These are phyloP conservation scores for Enteromius argenteus DNA, from an alignment of 2,797 vertebrate species.

Conservation along the genomic window DNA sequence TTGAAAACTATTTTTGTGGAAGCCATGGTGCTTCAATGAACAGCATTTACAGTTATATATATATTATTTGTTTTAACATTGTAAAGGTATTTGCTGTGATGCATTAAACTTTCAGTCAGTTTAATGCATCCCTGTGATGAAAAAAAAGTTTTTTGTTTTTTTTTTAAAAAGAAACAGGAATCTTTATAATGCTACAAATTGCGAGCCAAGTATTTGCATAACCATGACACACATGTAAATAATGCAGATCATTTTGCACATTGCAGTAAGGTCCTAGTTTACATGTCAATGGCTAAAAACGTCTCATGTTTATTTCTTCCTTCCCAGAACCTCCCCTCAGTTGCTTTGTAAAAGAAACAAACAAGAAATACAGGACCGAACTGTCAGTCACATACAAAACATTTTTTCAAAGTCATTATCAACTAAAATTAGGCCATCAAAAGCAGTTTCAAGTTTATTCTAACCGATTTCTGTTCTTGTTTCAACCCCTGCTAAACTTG, in stretches of 20 bases:
- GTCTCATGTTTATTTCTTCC: background rate
- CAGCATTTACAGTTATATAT: background rate
- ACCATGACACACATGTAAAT: background rate
- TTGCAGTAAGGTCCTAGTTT: background rate
- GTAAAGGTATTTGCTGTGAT: background rate
- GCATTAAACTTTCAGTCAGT: background rate
- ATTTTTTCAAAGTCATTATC: constrained; percentile 6
- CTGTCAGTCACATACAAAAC: constrained; percentile 12
- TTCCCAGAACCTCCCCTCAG: background rate
- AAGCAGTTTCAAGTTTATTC: background rate
- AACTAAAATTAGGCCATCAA: constrained; percentile 15
- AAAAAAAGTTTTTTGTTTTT: background rate
- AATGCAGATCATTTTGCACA: background rate
- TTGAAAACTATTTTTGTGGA: background rate
- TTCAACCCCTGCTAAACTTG: background rate
- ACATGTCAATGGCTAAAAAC: background rate
- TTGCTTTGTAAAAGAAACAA: constrained; percentile 33
- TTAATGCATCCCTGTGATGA: background rate
- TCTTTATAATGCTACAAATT: background rate
- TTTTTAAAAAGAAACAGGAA: background rate
- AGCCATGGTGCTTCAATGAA: background rate
- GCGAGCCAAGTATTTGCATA: background rate
- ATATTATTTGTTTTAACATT: background rate
- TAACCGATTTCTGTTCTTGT: background rate
- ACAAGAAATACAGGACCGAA: constrained; percentile 65